phyloP scores from a whole-genome alignment of 2,888 invertebrate genomes.

The Cheilosia scutellata region DNA sequence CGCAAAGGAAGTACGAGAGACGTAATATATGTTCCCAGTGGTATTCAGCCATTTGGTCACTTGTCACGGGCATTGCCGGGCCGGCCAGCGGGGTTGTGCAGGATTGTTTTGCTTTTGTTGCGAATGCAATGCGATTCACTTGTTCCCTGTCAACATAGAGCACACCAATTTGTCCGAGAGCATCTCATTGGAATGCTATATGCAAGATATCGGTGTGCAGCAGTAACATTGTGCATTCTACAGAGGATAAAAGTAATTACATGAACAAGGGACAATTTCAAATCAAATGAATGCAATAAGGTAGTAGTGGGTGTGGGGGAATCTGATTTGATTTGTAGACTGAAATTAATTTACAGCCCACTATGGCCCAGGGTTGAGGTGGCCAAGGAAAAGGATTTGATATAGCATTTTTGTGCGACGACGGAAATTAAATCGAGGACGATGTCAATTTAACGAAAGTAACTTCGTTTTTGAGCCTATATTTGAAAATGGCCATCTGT shows the following conservation, averaged over 20 bases:
- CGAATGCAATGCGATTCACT: constrained; percentile 74
- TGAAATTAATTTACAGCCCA: constrained; percentile 61
- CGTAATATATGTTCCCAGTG: constrained; percentile 70
- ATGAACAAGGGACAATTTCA: constrained; percentile 61
- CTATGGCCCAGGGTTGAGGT: constrained; percentile 34
- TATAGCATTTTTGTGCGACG: too few relatives aligned
- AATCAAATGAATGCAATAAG: constrained; percentile 65
- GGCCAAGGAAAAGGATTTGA: constrained; percentile 8
- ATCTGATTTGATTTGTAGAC: constrained; percentile 65
- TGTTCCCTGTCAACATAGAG: constrained; percentile 74
- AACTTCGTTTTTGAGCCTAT: too few relatives aligned
- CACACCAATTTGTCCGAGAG: constrained; percentile 72
- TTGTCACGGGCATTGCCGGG: constrained; percentile 62
- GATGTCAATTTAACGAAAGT: too few relatives aligned
- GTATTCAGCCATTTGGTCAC: constrained; percentile 75
- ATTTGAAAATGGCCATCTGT: too few relatives aligned
- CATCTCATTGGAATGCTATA: constrained; percentile 74
- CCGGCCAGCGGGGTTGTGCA: neutral
- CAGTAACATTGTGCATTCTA: constrained; percentile 14
- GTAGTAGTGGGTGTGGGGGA: neutral
- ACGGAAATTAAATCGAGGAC: neutral
- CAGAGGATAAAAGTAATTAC: constrained; percentile 69
- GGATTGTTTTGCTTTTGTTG: constrained; percentile 64
- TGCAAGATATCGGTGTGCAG: constrained; percentile 54
- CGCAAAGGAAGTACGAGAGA: constrained; percentile 66